These are phyloP conservation scores for Epirrhoe tristata DNA, from an alignment of 2,888 invertebrate genomes.

Conservation along the genomic window DNA sequence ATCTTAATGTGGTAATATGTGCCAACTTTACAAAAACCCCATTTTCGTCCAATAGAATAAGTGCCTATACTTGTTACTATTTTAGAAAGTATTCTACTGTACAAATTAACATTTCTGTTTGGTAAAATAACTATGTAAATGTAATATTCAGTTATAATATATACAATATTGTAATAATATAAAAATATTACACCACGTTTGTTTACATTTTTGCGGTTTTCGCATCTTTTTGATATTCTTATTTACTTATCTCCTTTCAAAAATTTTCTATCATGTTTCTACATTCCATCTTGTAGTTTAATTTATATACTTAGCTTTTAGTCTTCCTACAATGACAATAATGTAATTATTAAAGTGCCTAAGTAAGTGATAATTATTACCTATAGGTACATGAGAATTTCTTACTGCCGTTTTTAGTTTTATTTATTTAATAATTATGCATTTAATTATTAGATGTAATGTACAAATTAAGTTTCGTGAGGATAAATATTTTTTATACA, in stretches of 20 bases:
- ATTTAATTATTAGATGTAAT: conserved; percentile 76
- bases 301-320: conserved; percentile 50
- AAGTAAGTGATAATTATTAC: not conserved
- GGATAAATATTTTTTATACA: conserved; percentile 57
- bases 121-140: not conserved
- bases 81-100: conserved; percentile 11
- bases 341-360: conserved; percentile 38
- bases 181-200: not conserved
- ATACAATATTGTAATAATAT: no score
- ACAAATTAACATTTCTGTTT: conserved; percentile 16
- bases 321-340: conserved; percentile 59
- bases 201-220: not conserved
- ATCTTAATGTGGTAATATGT: conserved; percentile 22
- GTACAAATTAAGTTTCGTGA: conserved; percentile 81
- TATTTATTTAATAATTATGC: conserved; percentile 63
- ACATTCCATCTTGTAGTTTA: conserved; percentile 56
- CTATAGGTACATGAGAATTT: conserved; percentile 23
- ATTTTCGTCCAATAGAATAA: conserved; percentile 5
- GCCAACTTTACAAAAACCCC: conserved; percentile 27
- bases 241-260: not conserved
- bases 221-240: conserved; percentile 17
- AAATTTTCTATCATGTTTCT: conserved; percentile 30
- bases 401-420: conserved; percentile 57
- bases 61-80: not conserved
- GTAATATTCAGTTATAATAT: no score